A percentile compares a stretch with the other conserved stretches of the same genome.
phyloP scores from a whole-genome alignment of 2,113 vertebrate genomes.

The Tragelaphus imberbis region DNA sequence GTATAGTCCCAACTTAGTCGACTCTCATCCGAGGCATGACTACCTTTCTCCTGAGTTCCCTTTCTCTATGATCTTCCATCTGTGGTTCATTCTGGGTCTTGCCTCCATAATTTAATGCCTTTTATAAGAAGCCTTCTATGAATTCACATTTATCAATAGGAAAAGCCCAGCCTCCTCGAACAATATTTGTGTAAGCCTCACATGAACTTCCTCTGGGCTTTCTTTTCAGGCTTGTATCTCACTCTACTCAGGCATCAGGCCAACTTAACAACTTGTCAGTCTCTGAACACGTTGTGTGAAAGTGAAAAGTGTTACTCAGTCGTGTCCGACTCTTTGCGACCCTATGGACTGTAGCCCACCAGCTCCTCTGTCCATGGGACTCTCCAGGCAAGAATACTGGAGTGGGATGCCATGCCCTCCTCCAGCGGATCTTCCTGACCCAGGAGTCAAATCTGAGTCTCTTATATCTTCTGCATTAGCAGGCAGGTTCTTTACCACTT shows the following conservation, averaged over 20 bases:
- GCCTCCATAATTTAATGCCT: not conserved
- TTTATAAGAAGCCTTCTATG: not conserved
- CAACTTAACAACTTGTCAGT: not conserved
- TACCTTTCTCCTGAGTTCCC: not conserved
- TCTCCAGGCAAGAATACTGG: not conserved
- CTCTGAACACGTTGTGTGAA: not conserved
- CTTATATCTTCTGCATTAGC: not conserved
- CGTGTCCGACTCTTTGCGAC: rapidly evolving
- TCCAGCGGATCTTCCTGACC: not conserved
- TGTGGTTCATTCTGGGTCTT: not conserved
- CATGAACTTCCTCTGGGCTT: not conserved
- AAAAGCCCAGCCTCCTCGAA: not conserved
- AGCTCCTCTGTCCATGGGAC: not conserved
- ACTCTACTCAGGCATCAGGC: not conserved
- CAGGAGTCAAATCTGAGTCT: not conserved
- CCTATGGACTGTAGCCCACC: not conserved
- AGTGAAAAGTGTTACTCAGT: not conserved
- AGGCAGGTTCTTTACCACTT: not conserved
- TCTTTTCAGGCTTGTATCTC: not conserved
- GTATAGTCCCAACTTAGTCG: not conserved
- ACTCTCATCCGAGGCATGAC: not conserved
- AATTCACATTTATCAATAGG: not conserved
- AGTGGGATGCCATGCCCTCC: not conserved
- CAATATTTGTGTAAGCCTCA: not conserved
- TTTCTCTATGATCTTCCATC: not conserved